Evolutionary conservation across 2,888 invertebrate genomes (phyloP).

Genomic region (Criorhina ranunculi): DNA sequence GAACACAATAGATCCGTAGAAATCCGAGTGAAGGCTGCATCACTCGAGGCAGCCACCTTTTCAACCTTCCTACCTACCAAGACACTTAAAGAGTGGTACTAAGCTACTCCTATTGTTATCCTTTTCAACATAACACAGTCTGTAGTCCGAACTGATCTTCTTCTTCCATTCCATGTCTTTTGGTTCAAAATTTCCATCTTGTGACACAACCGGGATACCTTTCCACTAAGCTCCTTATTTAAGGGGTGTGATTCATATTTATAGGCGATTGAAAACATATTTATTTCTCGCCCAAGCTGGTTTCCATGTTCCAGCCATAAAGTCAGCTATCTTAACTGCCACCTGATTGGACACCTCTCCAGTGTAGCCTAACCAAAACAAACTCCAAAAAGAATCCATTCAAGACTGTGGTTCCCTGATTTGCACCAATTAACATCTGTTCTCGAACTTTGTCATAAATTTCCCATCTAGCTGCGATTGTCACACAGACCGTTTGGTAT

Average conservation of each 20-base stretch:
- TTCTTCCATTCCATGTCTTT: background rate
- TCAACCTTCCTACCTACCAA: too few species aligned
- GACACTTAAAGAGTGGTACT: too few species aligned
- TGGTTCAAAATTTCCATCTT: background rate
- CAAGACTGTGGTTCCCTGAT: slow-evolving; percentile 52
- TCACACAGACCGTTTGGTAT: slow-evolving; percentile 62
- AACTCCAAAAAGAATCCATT: slow-evolving; percentile 16
- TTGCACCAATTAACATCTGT: slow-evolving; percentile 73
- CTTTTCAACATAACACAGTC: too few species aligned
- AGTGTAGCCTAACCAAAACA: slow-evolving; percentile 50
- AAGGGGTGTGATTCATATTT: background rate
- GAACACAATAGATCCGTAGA: too few species aligned
- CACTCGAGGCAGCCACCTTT: too few species aligned
- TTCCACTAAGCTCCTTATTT: background rate
- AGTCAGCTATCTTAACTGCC: slow-evolving; percentile 62
- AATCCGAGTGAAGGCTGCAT: too few species aligned
- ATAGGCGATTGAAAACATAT: background rate
- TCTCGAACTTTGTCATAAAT: slow-evolving; percentile 67
- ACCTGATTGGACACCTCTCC: slow-evolving; percentile 61
- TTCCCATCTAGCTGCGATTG: slow-evolving; percentile 64
- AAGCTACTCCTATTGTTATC: too few species aligned
- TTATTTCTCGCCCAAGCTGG: background rate
- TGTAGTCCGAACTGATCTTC: too few species aligned
- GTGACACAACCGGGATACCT: background rate
- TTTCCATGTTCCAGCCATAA: slow-evolving; percentile 25